phyloP scores from a whole-genome alignment of 2,888 invertebrate genomes.

The Acanthosepion pharaonis region DNA sequence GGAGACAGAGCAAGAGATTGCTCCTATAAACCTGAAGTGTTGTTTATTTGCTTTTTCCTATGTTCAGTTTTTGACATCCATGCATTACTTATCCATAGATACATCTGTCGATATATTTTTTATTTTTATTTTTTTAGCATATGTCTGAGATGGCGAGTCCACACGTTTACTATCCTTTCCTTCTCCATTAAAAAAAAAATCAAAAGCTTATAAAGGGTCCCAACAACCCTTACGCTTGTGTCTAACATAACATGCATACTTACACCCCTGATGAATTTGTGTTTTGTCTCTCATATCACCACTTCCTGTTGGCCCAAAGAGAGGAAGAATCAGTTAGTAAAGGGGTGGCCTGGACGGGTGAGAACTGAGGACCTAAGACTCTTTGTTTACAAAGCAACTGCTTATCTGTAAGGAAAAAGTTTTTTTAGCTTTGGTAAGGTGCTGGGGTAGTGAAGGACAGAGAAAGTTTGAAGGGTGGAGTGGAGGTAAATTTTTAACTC shows the following conservation, averaged over 20 bases:
- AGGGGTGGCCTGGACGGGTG: neutral
- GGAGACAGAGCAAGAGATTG: no score
- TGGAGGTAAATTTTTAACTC: neutral
- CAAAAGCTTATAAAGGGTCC: neutral
- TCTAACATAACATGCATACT: neutral
- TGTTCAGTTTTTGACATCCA: neutral
- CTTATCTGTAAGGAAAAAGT: neutral
- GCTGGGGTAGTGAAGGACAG: no score
- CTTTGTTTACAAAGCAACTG: conserved; percentile 12
- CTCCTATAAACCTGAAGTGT: no score
- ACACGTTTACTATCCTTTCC: neutral
- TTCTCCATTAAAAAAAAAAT: neutral
- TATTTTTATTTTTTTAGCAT: neutral
- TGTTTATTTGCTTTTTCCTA: neutral
- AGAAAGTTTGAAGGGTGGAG: neutral
- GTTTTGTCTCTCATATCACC: neutral
- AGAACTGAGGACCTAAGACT: neutral
- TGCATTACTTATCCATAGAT: neutral
- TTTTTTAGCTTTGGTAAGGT: neutral
- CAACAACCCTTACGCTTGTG: neutral
- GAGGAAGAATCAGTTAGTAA: neutral
- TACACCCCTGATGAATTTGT: neutral
- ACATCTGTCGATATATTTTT: neutral
- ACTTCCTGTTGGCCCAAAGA: neutral
- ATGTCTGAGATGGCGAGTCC: neutral